phyloP scores from a whole-genome alignment of 2,888 invertebrate genomes.

The Dugesia japonica region DNA sequence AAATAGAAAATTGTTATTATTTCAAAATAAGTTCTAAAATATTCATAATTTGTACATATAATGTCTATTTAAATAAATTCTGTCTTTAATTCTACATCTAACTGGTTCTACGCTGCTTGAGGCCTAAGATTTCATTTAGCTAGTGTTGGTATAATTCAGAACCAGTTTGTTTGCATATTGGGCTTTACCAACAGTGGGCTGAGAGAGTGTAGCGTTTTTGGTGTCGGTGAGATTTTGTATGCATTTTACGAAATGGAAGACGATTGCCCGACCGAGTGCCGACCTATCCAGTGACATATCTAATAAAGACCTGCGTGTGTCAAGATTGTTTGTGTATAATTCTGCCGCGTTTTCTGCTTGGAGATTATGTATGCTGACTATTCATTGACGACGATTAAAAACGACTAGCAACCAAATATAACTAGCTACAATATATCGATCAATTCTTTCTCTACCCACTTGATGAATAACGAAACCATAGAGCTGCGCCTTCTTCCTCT shows the following conservation, averaged over 20 bases:
- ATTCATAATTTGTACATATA: too few species aligned
- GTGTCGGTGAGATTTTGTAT: slow-evolving; percentile 13
- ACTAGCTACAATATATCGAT: slow-evolving; percentile 6
- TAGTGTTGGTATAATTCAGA: slow-evolving; percentile 20
- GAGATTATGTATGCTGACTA: background rate
- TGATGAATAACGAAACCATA: slow-evolving; percentile 20
- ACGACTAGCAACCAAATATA: slow-evolving; percentile 11
- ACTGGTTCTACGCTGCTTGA: slow-evolving; percentile 16
- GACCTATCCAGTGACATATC: slow-evolving; percentile 17
- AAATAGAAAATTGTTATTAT: too few species aligned
- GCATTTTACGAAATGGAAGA: background rate
- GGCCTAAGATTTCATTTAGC: slow-evolving; percentile 20
- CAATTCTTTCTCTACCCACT: background rate
- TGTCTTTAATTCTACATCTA: slow-evolving; percentile 16
- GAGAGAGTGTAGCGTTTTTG: slow-evolving; percentile 11
- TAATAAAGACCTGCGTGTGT: slow-evolving; percentile 13
- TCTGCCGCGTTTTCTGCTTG: slow-evolving; percentile 6
- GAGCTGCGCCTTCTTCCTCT: slow-evolving; percentile 6
- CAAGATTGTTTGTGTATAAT: slow-evolving; percentile 9
- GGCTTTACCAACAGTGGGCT: background rate
- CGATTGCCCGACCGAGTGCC: slow-evolving; percentile 20
- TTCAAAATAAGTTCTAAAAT: too few species aligned
- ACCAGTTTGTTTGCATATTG: slow-evolving; percentile 13
- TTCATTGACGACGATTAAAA: slow-evolving; percentile 20
- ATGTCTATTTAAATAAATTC: background rate